Base-by-base conservation (phyloP, 35 echinoderm and acorn worm species). In the Lytechinus variegatus region DNA sequence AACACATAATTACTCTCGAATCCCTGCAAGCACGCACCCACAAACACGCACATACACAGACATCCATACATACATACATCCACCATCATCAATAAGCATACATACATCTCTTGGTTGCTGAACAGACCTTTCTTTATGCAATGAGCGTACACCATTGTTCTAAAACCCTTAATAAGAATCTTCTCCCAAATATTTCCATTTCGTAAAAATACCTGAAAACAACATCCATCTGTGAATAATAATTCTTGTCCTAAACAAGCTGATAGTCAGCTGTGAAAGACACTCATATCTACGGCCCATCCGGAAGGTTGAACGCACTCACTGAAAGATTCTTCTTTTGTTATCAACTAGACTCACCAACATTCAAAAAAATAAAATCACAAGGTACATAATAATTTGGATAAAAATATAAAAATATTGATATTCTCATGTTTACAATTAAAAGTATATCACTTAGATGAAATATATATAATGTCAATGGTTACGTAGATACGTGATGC, bases 301-400 rank as follows among this genome's bases (percentile, higher is more conserved):
- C 27, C 52, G 92, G 52, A 57, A 93, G 92, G 92, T 55, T 93
- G 55, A 93, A 93, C 28, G 53, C 54, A 93, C 57, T 53, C 92
- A 9, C 11, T 93, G 54, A 93, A 93, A 57, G 92, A 93, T 93
- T 53, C 54, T 54, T 57, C 53, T 93, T 54, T 90, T 90, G 66
- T 79, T 79, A 79, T 54, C 92, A 93, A 54, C 55, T 55, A 93
- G 52, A 55, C 54, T 93, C 92, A 93, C 92, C 92, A 54, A 93
- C 92, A 57, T 93, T 93, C 54, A 93, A 93, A 93, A 92, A 93
- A 93, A 93, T 55, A 93, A 93, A 93, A 93, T 93, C 54, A 93
- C 86, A 95, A 95, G 66, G 87, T 95, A 95, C 94, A 95, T 87
- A 89, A 86, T 87, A 95, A 95, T 95, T 87, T 95, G 86, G 86